These are phyloP conservation scores for Nemotelus pantherinus DNA, from an alignment of 2,888 invertebrate genomes.

Conservation along the genomic window DNA sequence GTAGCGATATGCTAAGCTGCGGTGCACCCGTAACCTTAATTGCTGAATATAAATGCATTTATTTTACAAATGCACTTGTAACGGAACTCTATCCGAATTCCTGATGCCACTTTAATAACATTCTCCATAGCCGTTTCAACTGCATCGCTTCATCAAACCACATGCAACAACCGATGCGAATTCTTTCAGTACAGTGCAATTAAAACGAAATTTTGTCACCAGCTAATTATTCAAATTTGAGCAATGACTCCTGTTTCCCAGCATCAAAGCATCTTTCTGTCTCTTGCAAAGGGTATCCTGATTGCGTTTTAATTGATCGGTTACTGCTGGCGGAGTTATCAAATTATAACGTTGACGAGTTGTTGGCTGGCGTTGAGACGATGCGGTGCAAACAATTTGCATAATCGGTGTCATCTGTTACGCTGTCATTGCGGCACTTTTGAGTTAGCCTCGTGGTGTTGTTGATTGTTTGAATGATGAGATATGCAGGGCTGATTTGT, in stretches of 20 bases:
- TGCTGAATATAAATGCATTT: too few species aligned
- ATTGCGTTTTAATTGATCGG: conserved; percentile 49
- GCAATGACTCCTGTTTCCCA: conserved; percentile 1
- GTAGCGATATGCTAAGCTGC: too few species aligned
- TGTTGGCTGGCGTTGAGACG: conserved; percentile 33
- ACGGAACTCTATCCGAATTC: background rate
- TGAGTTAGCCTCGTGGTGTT: background rate
- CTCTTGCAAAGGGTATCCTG: conserved; percentile 35
- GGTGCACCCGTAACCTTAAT: too few species aligned
- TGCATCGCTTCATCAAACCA: background rate
- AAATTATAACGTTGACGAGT: conserved; percentile 42
- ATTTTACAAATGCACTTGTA: too few species aligned
- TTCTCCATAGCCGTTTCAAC: background rate
- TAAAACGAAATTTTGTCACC: conserved; percentile 46
- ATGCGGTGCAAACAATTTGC: conserved; percentile 49
- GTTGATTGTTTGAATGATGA: background rate
- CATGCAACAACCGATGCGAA: background rate
- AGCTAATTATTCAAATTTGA: conserved; percentile 8
- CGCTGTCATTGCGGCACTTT: conserved; percentile 27
- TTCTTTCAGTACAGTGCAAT: conserved; percentile 27
- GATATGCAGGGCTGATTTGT: background rate
- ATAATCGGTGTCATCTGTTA: conserved; percentile 50
- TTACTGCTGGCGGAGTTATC: conserved; percentile 31
- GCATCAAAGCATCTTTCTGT: background rate
- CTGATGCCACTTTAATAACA: conserved; percentile 3